phyloP scores from a whole-genome alignment of 2,113 vertebrate genomes.

The Triplophysa siluroides region DNA sequence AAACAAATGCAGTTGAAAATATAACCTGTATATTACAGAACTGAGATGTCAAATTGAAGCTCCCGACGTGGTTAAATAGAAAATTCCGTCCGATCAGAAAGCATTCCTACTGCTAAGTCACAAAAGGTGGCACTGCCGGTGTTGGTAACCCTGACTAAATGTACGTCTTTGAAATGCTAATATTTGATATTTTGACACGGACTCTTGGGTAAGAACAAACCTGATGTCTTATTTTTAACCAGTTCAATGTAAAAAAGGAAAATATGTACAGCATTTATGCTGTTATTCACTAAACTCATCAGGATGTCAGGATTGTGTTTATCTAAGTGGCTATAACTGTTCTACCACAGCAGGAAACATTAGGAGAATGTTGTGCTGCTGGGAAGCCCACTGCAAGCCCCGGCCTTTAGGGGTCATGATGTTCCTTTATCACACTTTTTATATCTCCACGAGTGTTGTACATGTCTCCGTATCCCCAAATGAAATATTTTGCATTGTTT shows the following conservation, averaged over 20 bases:
- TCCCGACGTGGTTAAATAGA: slow-evolving; percentile 51
- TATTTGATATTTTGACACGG: slow-evolving; percentile 63
- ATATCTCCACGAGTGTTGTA: slow-evolving; percentile 60
- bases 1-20: slow-evolving; percentile 60
- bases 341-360: slow-evolving; percentile 54
- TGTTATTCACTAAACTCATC: neutral
- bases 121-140: slow-evolving; percentile 64
- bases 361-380: slow-evolving; percentile 72
- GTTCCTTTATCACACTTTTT: slow-evolving; percentile 70
- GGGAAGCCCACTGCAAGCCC: slow-evolving; percentile 70
- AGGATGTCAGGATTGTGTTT: slow-evolving; percentile 67
- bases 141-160: slow-evolving; percentile 61
- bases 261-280: neutral
- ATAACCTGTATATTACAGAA: slow-evolving; percentile 85
- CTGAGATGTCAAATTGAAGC: slow-evolving; percentile 52
- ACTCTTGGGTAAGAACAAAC: slow-evolving; percentile 70
- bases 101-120: slow-evolving; percentile 72
- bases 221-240: slow-evolving; percentile 43
- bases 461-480: slow-evolving; percentile 57
- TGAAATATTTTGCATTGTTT: slow-evolving; percentile 37
- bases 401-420: slow-evolving; percentile 68
- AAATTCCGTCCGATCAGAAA: slow-evolving; percentile 71
- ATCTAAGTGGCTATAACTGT: slow-evolving; percentile 72
- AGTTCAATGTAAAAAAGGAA: neutral
- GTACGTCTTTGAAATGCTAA: slow-evolving; percentile 49